Percentiles rank a stretch among this genome's conserved stretches.
These are phyloP conservation scores for Drosophila truncata DNA, from an alignment of 1,140 invertebrate species.

Conservation along the genomic window DNA sequence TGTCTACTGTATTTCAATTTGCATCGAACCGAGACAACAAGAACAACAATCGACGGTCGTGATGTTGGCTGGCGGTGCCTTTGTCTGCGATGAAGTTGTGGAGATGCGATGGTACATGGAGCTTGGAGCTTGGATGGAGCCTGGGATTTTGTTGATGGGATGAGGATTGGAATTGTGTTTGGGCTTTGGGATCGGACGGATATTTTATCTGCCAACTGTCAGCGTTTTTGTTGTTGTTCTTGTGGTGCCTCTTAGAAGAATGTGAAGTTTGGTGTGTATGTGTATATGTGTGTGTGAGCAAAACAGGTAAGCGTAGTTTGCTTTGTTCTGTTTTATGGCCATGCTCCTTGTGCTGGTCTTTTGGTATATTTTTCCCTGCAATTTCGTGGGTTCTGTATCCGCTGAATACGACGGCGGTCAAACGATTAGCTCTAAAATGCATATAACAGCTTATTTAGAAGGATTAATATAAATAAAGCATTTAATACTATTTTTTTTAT, in stretches of 20 bases:
- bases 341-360: constrained; percentile 66
- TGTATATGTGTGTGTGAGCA: constrained; percentile 8
- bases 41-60: constrained; percentile 24
- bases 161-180: constrained; percentile 24
- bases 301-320: constrained; percentile 58
- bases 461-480: neutral
- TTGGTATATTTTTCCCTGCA: constrained; percentile 23
- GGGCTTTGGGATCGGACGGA: constrained; percentile 35
- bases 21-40: constrained; percentile 38
- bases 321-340: constrained; percentile 61
- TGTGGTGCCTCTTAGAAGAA: constrained; percentile 36
- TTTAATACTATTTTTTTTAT: no score
- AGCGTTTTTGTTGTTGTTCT: constrained; percentile 15
- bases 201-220: constrained; percentile 46
- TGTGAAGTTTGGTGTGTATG: neutral
- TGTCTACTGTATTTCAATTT: constrained; percentile 44
- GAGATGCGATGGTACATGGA: constrained; percentile 23
- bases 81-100: constrained; percentile 39
- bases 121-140: constrained; percentile 5
- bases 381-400: constrained; percentile 20
- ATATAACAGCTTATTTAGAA: neutral
- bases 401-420: constrained; percentile 3
- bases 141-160: constrained; percentile 14
- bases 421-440: neutral
- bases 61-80: constrained; percentile 48